A percentile compares a stretch with the other conserved stretches of the same genome.
These are phyloP conservation scores for Doris montereyensis DNA, from an alignment of 2,888 invertebrate genomes.

Conservation along the genomic window DNA sequence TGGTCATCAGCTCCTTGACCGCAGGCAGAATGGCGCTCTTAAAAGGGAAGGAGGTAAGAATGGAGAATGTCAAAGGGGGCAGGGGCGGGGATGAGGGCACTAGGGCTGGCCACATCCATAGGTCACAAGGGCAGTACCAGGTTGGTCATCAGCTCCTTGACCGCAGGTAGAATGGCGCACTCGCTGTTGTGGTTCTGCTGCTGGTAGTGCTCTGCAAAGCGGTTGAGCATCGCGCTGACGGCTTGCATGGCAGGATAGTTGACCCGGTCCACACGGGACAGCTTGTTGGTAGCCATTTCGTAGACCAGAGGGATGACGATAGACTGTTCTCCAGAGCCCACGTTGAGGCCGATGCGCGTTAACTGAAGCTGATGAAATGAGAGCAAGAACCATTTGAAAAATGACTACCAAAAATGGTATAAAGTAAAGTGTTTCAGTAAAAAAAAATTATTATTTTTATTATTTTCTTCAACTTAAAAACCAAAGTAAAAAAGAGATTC, in stretches of 20 bases:
- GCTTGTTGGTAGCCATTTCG: constrained; percentile 85
- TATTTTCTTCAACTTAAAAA: no score
- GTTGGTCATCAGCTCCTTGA: constrained; percentile 89
- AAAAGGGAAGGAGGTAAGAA: no score
- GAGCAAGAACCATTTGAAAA: no score
- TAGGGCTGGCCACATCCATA: no score
- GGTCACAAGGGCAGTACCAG: constrained; percentile 87
- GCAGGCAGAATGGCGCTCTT: no score
- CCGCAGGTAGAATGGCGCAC: constrained; percentile 92
- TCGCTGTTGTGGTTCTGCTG: constrained; percentile 76
- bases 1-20: no score
- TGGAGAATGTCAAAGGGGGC: no score
- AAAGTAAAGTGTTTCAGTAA: no score
- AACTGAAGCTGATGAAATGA: constrained; percentile 85
- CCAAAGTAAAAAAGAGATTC: no score
- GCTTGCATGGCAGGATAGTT: constrained; percentile 55
- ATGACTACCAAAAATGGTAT: no score
- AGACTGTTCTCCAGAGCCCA: constrained; percentile 79
- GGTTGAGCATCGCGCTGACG: constrained; percentile 66
- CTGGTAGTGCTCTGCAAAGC: constrained; percentile 68
- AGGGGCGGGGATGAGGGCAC: no score
- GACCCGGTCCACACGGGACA: constrained; percentile 48
- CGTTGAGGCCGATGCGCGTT: constrained; percentile 78
- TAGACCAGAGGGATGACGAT: constrained; percentile 91
- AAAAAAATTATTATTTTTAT: no score